Evolutionary conservation across 2,113 vertebrate genomes (phyloP).

Genomic region (Protomyctophum bolini): DNA sequence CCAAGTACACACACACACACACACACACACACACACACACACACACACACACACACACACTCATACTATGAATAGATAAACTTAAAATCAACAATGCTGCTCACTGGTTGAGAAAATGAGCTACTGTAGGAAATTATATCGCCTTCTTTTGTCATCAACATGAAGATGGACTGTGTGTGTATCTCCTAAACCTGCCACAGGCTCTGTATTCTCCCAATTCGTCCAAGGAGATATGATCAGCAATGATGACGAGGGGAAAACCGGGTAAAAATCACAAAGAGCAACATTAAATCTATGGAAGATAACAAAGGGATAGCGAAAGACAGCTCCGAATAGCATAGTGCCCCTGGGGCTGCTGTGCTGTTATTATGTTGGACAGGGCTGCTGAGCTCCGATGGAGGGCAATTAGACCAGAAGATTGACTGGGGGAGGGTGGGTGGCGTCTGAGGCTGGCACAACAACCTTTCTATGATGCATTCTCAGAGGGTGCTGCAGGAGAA

Average conservation of each 20-base stretch:
- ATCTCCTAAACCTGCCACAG: background rate
- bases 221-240: constrained; percentile 55
- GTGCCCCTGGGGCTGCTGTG: constrained; percentile 65
- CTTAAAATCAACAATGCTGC: constrained; percentile 47
- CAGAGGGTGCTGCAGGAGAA: constrained; percentile 8
- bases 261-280: constrained; percentile 51
- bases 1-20: background rate
- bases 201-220: constrained; percentile 30
- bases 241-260: constrained; percentile 32
- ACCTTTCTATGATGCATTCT: constrained; percentile 43
- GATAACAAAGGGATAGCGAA: constrained; percentile 64
- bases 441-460: constrained; percentile 28
- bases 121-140: constrained; percentile 12
- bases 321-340: constrained; percentile 61
- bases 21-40: background rate
- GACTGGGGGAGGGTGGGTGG: constrained; percentile 61
- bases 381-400: constrained; percentile 61
- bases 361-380: constrained; percentile 74
- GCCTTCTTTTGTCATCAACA: constrained; percentile 7
- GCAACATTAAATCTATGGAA: constrained; percentile 60
- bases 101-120: constrained; percentile 34
- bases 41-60: too few relatives aligned
- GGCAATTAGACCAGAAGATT: constrained; percentile 65
- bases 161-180: constrained; percentile 3
- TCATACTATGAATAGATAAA: constrained; percentile 56